Evolutionary conservation across 1,140 invertebrate genomes (phyloP), one percentile per base, ranked within the genome.

Genomic region (Lamellibrachia luymesi): DNA sequence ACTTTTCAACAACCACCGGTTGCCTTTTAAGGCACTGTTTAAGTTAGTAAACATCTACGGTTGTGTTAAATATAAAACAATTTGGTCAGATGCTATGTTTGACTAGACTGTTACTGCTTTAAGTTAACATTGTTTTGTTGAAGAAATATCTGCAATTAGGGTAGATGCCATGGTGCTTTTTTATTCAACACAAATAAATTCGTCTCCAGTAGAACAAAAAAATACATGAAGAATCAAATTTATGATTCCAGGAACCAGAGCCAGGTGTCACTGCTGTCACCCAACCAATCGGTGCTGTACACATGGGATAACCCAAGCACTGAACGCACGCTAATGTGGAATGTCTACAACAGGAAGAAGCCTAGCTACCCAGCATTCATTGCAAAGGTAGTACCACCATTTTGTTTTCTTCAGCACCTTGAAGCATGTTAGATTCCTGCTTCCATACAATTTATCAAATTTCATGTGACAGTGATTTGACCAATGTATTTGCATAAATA

Each of bases 301-400:
- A 98, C 98, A 0, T 98, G 98, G 98, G 98, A 98, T 95, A 98
- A 98, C 96, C 98, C 98, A 0, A 97, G 97, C 5, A 97, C 97
- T 93, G 97, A 97, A 50, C 96, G 98, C 93, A 97, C 97, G 92
- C 96, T 98, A 0, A 96, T 98, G 91, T 98, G 98, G 98, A 98
- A 98, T 95, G 97, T 98, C 22, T 98, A 98, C 95, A 98, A 98
- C 94, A 97, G 98, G 94, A 98, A 98, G 95, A 97, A 97, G 49
- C 97, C 97, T 93, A 98, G 98, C 93, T 98, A 97, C 94, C 95
- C 97, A 13, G 97, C 97, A 49, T 97, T 97, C 94, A 97, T 98
- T 94, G 96, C 96, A 92, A 98, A 97, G 97, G 98, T 96, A 94
- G 51, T 8, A 90, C 38, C 38, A 90, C 51, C 49, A 10, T 92